Conservation (phyloP, 2,888 invertebrate genomes). For the Tenthredo livida region DNA sequence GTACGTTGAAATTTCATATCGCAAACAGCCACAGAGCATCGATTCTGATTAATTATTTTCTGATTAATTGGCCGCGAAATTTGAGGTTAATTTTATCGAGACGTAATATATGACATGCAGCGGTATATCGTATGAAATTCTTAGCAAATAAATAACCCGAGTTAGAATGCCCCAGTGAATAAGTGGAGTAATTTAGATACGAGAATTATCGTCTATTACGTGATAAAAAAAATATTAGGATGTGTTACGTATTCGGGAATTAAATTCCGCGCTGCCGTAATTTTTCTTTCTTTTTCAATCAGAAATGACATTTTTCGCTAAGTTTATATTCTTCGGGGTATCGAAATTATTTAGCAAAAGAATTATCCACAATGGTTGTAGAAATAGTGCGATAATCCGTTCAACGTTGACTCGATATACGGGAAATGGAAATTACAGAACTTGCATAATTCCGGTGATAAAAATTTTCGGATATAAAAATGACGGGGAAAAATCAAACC, state of each 20-base stretch:
- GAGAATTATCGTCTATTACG: not conserved
- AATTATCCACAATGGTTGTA: not conserved
- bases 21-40: not conserved
- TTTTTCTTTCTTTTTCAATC: not conserved
- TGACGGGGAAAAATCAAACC: not conserved
- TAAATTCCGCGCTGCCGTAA: not conserved
- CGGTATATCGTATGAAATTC: not conserved
- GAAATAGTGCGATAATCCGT: not conserved
- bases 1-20: not conserved
- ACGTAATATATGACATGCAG: not conserved
- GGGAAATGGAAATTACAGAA: not conserved
- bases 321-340: not conserved
- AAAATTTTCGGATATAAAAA: not conserved
- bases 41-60: not conserved
- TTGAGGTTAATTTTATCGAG: not conserved
- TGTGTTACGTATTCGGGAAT: not conserved
- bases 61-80: not conserved
- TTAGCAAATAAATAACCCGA: not conserved
- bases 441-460: not conserved
- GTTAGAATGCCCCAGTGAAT: not conserved
- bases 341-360: slow-evolving; percentile 17
- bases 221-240: not conserved
- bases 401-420: not conserved
- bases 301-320: slow-evolving; percentile 22
- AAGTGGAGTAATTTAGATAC: not conserved